Evolutionary conservation across 2,113 vertebrate genomes (phyloP).

Genomic region (Grallaria varia): DNA sequence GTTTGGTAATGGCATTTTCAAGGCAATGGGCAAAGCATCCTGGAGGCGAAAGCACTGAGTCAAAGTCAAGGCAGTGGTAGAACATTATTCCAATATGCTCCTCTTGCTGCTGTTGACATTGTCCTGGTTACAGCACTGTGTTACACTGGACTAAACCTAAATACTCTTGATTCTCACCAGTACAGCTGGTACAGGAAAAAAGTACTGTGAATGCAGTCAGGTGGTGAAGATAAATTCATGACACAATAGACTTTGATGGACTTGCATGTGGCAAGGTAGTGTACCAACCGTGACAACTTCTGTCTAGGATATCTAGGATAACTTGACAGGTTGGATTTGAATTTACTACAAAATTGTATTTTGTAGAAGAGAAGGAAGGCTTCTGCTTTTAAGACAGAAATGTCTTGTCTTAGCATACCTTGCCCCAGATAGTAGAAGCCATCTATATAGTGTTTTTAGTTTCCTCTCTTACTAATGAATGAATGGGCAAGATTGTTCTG

Average conservation of each 20-base stretch:
- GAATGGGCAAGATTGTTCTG: background rate
- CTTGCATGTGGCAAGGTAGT: background rate
- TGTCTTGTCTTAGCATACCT: background rate
- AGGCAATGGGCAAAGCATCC: background rate
- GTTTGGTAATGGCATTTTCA: background rate
- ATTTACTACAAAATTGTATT: background rate
- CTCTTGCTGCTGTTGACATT: accelerated
- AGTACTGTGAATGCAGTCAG: background rate
- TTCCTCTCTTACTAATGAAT: background rate
- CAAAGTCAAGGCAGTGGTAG: background rate
- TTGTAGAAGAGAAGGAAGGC: background rate
- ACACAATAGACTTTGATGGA: background rate
- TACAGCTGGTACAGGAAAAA: background rate
- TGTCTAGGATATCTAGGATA: background rate
- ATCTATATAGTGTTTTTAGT: background rate
- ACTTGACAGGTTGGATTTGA: background rate
- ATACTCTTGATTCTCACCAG: background rate
- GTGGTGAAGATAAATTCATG: background rate
- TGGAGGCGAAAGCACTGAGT: background rate
- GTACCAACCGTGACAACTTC: background rate
- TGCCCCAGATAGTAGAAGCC: background rate
- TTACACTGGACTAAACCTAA: background rate
- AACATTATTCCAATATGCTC: background rate
- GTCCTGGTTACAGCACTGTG: accelerated
- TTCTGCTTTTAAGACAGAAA: background rate